phyloP scores from a whole-genome alignment of 1,140 invertebrate species.

The Chionoecetes opilio region DNA sequence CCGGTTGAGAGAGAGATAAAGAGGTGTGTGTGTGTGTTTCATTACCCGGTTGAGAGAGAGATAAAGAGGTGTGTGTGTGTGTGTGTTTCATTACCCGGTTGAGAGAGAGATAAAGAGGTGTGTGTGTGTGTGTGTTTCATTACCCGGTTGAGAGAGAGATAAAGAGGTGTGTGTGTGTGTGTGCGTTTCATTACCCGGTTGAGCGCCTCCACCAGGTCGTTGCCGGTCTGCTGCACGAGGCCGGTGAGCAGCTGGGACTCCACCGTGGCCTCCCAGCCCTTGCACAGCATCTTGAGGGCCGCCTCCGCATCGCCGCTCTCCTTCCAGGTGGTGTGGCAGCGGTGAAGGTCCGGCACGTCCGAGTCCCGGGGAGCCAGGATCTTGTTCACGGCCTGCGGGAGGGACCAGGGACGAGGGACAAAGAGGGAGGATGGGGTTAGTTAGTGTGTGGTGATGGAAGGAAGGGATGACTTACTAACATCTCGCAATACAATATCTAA shows the following conservation, averaged over 20 bases:
- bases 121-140: too few relatives aligned
- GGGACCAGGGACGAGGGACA: neutral
- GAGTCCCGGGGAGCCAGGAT: slow-evolving; percentile 59
- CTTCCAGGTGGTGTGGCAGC: slow-evolving; percentile 65
- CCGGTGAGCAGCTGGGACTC: slow-evolving; percentile 60
- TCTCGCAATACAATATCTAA: too few relatives aligned
- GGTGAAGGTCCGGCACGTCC: slow-evolving; percentile 65
- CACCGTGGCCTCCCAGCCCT: slow-evolving; percentile 69
- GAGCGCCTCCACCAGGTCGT: slow-evolving; percentile 65
- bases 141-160: too few relatives aligned
- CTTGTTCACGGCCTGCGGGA: slow-evolving; percentile 52
- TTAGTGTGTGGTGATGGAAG: neutral
- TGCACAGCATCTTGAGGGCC: slow-evolving; percentile 63
- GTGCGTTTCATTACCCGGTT: slow-evolving; percentile 49
- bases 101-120: too few relatives aligned
- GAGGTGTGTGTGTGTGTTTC: too few relatives aligned
- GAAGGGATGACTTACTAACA: neutral
- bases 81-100: too few relatives aligned
- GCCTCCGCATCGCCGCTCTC: slow-evolving; percentile 64
- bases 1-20: too few relatives aligned
- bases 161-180: too few relatives aligned
- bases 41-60: too few relatives aligned
- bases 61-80: too few relatives aligned
- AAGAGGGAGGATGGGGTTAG: neutral
- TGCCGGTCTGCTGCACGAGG: slow-evolving; percentile 55